A percentile compares a stretch with the other conserved stretches of the same genome.
Conservation (phyloP, 1,140 invertebrate species). For the Neodiprion virginianus region DNA sequence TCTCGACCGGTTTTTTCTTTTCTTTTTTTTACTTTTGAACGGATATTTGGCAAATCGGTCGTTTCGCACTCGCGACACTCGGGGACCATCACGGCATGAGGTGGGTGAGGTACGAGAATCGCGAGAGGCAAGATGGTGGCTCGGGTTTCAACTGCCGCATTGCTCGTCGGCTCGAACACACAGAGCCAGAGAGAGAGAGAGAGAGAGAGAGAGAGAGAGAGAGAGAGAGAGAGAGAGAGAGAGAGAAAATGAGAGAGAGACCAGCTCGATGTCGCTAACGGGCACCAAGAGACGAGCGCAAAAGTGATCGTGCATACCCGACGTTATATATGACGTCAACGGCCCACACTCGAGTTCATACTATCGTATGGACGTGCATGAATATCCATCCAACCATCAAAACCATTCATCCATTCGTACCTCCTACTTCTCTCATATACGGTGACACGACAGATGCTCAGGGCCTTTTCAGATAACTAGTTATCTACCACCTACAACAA, state of each 20-base stretch:
- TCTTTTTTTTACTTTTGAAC: neutral
- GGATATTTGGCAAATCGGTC: neutral
- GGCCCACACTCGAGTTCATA: neutral
- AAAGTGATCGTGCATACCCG: neutral
- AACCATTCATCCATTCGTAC: too few relatives aligned
- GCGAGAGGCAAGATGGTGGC: constrained; percentile 3
- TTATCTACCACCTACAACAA: too few relatives aligned
- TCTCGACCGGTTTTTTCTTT: neutral
- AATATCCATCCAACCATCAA: too few relatives aligned
- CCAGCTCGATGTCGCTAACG: neutral
- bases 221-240: too few relatives aligned
- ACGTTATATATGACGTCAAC: neutral
- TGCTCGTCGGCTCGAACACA: neutral
- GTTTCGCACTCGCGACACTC: neutral
- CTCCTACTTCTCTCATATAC: too few relatives aligned
- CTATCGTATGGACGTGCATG: too few relatives aligned
- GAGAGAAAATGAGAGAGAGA: too few relatives aligned
- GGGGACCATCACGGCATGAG: neutral
- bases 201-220: too few relatives aligned
- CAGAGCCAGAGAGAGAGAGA: neutral
- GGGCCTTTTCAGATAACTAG: too few relatives aligned
- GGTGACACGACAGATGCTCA: too few relatives aligned
- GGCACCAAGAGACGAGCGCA: neutral
- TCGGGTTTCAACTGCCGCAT: constrained; percentile 4
- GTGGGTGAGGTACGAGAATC: neutral